These are phyloP conservation scores for Hyla sarda DNA, from an alignment of 2,113 vertebrate species.

Conservation along the genomic window DNA sequence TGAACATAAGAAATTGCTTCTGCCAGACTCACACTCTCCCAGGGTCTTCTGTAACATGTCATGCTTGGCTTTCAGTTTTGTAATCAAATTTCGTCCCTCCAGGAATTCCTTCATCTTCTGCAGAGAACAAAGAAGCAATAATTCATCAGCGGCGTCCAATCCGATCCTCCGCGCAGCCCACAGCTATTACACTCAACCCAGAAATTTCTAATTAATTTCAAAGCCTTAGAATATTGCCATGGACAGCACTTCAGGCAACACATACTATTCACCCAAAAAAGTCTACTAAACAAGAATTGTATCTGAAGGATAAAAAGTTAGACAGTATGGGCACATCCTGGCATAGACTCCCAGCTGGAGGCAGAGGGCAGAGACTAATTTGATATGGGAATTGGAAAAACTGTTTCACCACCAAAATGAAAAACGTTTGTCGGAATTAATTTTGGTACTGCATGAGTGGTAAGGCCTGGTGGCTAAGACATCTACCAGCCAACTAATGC, in stretches of 20 bases:
- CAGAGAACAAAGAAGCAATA: conserved; percentile 50
- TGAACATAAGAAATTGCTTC: conserved; percentile 18
- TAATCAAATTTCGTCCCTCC: conserved; percentile 97
- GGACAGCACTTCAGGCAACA: conserved; percentile 9
- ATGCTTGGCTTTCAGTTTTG: conserved; percentile 96
- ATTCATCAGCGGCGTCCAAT: conserved; percentile 29
- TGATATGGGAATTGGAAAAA: conserved; percentile 8
- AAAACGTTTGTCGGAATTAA: neutral
- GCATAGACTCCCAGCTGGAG: neutral
- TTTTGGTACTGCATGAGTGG: too few relatives aligned
- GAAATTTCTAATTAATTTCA: conserved; percentile 49
- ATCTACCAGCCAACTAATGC: neutral
- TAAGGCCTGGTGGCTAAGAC: neutral
- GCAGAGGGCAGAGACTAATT: neutral
- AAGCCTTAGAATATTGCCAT: conserved; percentile 16
- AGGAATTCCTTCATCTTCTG: conserved; percentile 99
- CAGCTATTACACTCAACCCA: conserved; percentile 8
- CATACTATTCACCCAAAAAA: too few relatives aligned
- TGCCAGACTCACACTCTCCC: conserved; percentile 92
- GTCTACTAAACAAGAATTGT: neutral
- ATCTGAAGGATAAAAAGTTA: neutral
- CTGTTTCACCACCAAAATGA: conserved; percentile 16
- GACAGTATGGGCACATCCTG: neutral
- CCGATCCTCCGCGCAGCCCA: conserved; percentile 14
- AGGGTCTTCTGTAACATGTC: conserved; percentile 95